phyloP scores from a whole-genome alignment of 2,113 vertebrate genomes.

The Rhinogobius similis region DNA sequence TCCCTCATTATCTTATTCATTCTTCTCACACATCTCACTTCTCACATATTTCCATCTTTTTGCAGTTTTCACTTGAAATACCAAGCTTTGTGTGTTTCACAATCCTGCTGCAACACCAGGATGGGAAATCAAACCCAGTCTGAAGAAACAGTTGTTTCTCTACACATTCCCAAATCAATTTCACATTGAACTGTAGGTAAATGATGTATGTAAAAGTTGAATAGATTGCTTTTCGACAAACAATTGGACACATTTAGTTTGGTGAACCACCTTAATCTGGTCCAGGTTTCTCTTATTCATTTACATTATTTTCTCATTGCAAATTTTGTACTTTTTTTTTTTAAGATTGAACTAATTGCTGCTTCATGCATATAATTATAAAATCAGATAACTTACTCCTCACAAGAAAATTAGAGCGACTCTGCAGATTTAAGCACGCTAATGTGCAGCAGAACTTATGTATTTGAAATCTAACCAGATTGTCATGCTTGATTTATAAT shows the following conservation, averaged over 20 bases:
- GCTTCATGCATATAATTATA: slow-evolving; percentile 9
- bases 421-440: background rate
- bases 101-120: slow-evolving; percentile 27
- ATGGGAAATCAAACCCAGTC: slow-evolving; percentile 20
- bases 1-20: slow-evolving; percentile 42
- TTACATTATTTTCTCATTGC: background rate
- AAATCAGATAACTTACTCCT: slow-evolving; percentile 7
- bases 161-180: background rate
- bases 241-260: background rate
- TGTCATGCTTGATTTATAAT: background rate
- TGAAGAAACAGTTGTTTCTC: background rate
- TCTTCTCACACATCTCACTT: slow-evolving; percentile 56
- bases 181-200: background rate
- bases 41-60: slow-evolving; percentile 53
- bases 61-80: slow-evolving; percentile 46
- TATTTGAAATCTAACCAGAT: background rate
- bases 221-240: background rate
- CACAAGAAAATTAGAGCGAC: background rate
- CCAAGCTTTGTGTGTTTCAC: slow-evolving; percentile 51
- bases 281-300: background rate
- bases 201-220: slow-evolving; percentile 8
- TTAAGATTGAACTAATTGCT: background rate
- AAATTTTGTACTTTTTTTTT: background rate
- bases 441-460: background rate
- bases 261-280: slow-evolving; percentile 3